Base-by-base conservation (phyloP, 2,888 invertebrate genomes). In the Eilema griseolum region DNA sequence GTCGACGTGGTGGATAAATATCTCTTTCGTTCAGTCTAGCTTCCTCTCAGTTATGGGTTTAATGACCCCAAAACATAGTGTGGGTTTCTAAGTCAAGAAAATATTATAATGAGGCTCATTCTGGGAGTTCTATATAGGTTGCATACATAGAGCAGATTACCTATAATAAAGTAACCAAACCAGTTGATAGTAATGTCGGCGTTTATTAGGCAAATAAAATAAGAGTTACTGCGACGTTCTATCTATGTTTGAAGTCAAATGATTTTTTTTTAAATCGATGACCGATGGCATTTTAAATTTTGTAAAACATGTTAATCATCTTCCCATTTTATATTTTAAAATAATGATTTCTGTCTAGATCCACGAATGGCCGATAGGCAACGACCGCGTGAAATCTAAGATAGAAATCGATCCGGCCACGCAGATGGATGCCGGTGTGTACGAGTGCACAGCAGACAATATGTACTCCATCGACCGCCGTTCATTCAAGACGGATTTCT, bases 401-500 rank as follows among this genome's bases (percentile, higher is more conserved):
- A 96, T 99, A 85, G 99, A 99, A 95, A 99, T 99, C 65, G 98
- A 99, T 90, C 99, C 99, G 14, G 98, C 98, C 0, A 98, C 98
- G 5, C 98, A 99, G 95, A 98, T 98, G 98, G 98, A 99, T 89
- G 98, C 98, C 16, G 98, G 98, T n/a, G 97, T 98, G 24, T 99
- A 98, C 90, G 98, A 98, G 90, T 99, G 99, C 86, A 98, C 98
- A 7, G 98, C 98, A 0, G 98, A 98, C 92, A 99, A 98, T 88
- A 98, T 98, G 97, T 98, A 98, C 90, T 97, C 98, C 52, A 98
- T 98, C 75, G 98, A 99, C 91, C 96, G 98, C 75, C 96, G 98
- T 88, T 98, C 98, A 73, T 98, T 99, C 94, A 98, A 98, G 94
- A 98, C 98, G 71, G 98, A 98, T 93, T 98, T 98, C 96, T 97